Base-by-base conservation (phyloP, 2,113 vertebrate genomes). In the Saccopteryx leptura region DNA sequence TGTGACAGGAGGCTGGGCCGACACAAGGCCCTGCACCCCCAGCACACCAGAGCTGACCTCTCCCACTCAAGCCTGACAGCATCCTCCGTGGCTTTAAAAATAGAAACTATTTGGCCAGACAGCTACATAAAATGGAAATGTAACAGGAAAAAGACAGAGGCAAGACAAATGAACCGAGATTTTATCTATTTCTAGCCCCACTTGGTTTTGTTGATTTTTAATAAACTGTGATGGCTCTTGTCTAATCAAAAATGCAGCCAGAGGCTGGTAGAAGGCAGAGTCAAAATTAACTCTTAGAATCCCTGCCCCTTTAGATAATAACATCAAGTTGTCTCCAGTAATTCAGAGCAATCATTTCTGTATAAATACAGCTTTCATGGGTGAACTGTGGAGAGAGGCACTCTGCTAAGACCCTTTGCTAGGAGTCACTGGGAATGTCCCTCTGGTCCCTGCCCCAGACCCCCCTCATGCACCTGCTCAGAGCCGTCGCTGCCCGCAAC, bases 141-240 rank as follows among this genome's bases (percentile, higher is more conserved):
- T 39, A 46, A 81, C 83, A 91, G 89, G 86, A 94, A 95, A 95
- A 93, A 93, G 66, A 84, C 68, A 6, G 82, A 87, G 28, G 78
- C 85, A 91, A 94, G 93, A 82, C 81, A 90, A 61, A 82, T 23
- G 92, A 78, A 78, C 72, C n/a, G 13, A 26, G 85, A 24, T 75
- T 52, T 52, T 50, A 10, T 50, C 63, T 78, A 26, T 86, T 91
- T 84, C 93, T 58, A 86, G 94, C 72, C 65, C 60, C 50, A 39
- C 17, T 50, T 48, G 88, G 60, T 83, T 74, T 61, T 86, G 97
- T 80, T 96, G 93, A 69, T 94, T 97, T 96, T 83, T 92, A 89
- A 94, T 94, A 94, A 97, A 88, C 72, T n/a, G 46, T 24, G 26
- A 92, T 6, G 61, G 69, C 46, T 61, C 72, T 52, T 71, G 58